These are phyloP conservation scores for Platycercus adscitus DNA, from an alignment of 2,113 vertebrate genomes.

Conservation along the genomic window DNA sequence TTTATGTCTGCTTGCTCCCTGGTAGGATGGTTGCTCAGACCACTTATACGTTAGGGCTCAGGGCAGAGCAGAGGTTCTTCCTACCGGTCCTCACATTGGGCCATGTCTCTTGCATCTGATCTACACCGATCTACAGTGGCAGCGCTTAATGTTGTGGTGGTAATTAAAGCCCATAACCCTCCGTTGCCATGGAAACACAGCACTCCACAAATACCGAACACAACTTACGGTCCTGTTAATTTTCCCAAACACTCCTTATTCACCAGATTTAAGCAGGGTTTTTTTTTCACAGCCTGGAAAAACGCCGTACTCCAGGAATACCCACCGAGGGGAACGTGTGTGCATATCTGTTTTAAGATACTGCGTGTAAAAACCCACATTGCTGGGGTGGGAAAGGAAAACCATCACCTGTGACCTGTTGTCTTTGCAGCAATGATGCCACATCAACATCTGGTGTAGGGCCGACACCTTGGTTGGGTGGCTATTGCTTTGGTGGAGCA, in stretches of 20 bases:
- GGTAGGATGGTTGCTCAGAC: rapidly evolving
- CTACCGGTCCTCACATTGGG: not conserved
- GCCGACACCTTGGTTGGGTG: not conserved
- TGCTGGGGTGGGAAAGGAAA: not conserved
- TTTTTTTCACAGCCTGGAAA: not conserved
- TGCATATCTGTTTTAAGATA: not conserved
- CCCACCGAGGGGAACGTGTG: rapidly evolving
- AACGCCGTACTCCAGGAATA: not conserved
- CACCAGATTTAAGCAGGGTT: not conserved
- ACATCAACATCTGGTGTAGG: not conserved
- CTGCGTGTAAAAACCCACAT: not conserved
- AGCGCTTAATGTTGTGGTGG: not conserved
- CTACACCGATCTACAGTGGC: not conserved
- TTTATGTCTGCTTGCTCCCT: not conserved
- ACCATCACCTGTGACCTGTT: not conserved
- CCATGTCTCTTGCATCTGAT: not conserved
- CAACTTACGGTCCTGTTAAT: not conserved
- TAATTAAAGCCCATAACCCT: constrained; percentile 38
- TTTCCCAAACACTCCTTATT: not conserved
- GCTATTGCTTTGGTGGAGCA: not conserved
- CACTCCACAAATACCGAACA: constrained; percentile 22
- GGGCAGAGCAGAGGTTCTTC: rapidly evolving
- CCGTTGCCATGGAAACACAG: constrained; percentile 54
- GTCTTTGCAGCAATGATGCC: not conserved
- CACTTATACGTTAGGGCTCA: not conserved